phyloP scores from a whole-genome alignment of 2,797 vertebrate genomes.

The Tokudaia tokunoshimensis region DNA sequence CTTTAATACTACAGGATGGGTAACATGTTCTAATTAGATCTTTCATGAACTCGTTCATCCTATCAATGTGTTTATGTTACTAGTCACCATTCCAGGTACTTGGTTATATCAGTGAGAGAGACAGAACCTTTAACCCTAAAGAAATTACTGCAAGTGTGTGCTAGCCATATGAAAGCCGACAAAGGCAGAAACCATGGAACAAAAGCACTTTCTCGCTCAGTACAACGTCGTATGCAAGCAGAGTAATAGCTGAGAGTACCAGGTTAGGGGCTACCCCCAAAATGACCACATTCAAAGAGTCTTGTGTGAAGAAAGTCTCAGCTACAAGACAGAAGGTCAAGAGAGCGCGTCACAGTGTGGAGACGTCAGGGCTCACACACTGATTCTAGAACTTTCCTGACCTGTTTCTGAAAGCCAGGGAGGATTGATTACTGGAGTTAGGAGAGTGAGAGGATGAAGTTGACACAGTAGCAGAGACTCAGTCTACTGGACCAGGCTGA shows the following conservation, averaged over 20 bases:
- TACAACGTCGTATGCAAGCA: neutral
- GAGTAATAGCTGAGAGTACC: neutral
- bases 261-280: neutral
- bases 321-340: neutral
- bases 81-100: neutral
- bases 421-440: neutral
- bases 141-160: neutral
- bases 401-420: neutral
- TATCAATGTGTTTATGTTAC: neutral
- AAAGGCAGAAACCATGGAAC: neutral
- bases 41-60: neutral
- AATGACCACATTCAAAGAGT: neutral
- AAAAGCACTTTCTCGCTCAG: neutral
- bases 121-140: neutral
- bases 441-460: neutral
- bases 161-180: neutral
- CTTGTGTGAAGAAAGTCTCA: neutral
- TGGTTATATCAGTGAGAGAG: neutral
- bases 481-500: neutral
- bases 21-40: neutral
- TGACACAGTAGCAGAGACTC: neutral
- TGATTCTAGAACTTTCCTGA: neutral
- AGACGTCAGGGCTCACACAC: neutral
- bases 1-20: neutral
- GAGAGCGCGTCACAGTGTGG: neutral